Percentiles rank a stretch among this genome's conserved stretches.
Conservation (phyloP, 2,797 vertebrate genomes). For the Tauraco hartlaubi region DNA sequence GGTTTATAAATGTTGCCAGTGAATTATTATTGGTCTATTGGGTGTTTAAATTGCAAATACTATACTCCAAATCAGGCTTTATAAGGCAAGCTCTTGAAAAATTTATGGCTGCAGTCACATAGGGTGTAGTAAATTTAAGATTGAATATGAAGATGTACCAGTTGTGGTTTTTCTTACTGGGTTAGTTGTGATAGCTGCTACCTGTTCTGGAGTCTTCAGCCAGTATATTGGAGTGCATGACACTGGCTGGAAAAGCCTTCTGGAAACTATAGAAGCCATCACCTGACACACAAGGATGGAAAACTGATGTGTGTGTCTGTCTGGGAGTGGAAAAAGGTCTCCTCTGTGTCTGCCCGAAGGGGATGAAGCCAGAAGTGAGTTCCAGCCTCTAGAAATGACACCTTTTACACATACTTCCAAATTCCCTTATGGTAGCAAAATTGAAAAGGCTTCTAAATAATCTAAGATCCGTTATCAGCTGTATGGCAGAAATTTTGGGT, state of each 20-base stretch:
- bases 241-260: background rate
- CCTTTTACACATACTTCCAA: fast-evolving
- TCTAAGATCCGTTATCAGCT: background rate
- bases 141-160: background rate
- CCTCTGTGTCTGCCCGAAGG: fast-evolving
- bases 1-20: constrained; percentile 35
- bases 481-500: background rate
- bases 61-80: background rate
- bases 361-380: background rate
- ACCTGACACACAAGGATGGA: fast-evolving
- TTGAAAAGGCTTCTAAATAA: background rate
- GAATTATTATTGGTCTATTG: constrained; percentile 36
- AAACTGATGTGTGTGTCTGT: background rate
- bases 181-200: background rate
- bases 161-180: background rate
- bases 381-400: fast-evolving
- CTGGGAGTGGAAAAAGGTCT: background rate
- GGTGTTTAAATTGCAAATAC: constrained; percentile 60
- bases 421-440: background rate
- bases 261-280: background rate
- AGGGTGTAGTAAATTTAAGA: constrained; percentile 3
- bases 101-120: constrained; percentile 34
- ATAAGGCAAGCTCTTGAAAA: constrained; percentile 26
- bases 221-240: background rate
- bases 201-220: background rate